Base-by-base conservation (phyloP, 2,797 vertebrate species). In the Chelmon rostratus region DNA sequence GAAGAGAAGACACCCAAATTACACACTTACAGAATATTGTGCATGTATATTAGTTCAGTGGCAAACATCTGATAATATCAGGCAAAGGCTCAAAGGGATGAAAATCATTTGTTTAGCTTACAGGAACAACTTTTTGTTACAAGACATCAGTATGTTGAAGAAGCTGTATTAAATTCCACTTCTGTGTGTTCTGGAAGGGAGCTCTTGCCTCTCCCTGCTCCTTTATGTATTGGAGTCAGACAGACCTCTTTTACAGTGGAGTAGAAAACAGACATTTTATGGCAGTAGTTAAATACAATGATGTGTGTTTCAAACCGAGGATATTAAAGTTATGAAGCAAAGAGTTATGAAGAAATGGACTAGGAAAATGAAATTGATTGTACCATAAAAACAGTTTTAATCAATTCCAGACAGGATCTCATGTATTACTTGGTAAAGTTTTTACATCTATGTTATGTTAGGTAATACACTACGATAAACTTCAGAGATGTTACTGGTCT, bases 161-260 rank as follows among this genome's bases (percentile, higher is more conserved):
- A 28, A 71, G 21, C 19, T 59, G 12, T 3, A 58, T 6, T 59
- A 13, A 19, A 42, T 63, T 57, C 23, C 5, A 37, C 3, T 57
- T 53, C n/a, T n/a, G n/a, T n/a, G 6, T 28, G 18, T 52, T 69
- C 52, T 50, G 63, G 54, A 61, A 64, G 56, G 53, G 8, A 73
- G 31, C 23, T 28, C 56, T 63, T 63, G 18, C 19, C 21, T 64
- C 38, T 79, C 33, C 52, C 62, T 44, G 52, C 10, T 78, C 35
- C 62, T 82, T 77, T 84, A 44, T 5, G 5, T 61, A 58, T n/a
- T 38, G 87, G 87, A 78, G 82, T 86, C 57, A 89, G 56, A 23
- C 38, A n/a, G 35, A 87, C 44, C n/a, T 81, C 84, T 88, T 68
- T 53, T 18, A 64, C 28, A 59, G 23, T 18, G 21, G 49, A 81